Percentiles rank a stretch among this genome's conserved stretches.
Conservation (phyloP, 1,140 invertebrate genomes). For the Linepithema humile region DNA sequence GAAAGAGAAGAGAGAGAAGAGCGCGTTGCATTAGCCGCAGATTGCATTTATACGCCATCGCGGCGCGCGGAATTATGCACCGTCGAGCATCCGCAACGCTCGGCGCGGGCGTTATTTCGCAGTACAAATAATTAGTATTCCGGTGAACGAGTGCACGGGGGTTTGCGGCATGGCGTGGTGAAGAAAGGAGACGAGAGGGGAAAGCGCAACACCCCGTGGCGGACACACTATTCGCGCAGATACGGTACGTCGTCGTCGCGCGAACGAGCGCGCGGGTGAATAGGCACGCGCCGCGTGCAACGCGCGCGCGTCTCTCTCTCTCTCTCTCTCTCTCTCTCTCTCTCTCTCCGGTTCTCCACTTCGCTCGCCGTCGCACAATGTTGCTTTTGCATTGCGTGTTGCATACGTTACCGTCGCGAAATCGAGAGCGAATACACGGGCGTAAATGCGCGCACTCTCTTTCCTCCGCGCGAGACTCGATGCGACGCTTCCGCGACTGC, state of each 20-base stretch:
- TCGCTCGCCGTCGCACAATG: constrained; percentile 25
- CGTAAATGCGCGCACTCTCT: neutral
- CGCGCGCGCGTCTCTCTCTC: neutral
- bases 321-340: too few species aligned
- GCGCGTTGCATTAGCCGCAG: constrained; percentile 60
- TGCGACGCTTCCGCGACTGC: constrained; percentile 43
- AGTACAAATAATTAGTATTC: constrained; percentile 68
- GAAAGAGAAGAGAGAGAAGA: constrained; percentile 21
- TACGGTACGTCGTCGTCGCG: too few species aligned
- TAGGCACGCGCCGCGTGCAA: constrained; percentile 28
- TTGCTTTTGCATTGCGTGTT: constrained; percentile 23
- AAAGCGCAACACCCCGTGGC: constrained; percentile 21
- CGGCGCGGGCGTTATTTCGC: constrained; percentile 43
- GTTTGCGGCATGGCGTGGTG: neutral
- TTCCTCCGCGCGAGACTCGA: neutral
- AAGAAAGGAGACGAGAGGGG: neutral
- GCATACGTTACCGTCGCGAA: constrained; percentile 12
- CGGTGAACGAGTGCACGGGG: neutral
- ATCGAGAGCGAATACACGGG: constrained; percentile 17
- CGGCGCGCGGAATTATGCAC: constrained; percentile 62
- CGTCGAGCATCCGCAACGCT: constrained; percentile 53
- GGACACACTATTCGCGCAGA: constrained; percentile 10
- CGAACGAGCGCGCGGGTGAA: constrained; percentile 12
- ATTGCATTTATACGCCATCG: constrained; percentile 67
- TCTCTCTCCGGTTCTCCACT: too few species aligned